Evolutionary conservation across 2,888 invertebrate species (phyloP), one percentile per base, ranked within the genome.

Genomic region (Limnephilus auricula): DNA sequence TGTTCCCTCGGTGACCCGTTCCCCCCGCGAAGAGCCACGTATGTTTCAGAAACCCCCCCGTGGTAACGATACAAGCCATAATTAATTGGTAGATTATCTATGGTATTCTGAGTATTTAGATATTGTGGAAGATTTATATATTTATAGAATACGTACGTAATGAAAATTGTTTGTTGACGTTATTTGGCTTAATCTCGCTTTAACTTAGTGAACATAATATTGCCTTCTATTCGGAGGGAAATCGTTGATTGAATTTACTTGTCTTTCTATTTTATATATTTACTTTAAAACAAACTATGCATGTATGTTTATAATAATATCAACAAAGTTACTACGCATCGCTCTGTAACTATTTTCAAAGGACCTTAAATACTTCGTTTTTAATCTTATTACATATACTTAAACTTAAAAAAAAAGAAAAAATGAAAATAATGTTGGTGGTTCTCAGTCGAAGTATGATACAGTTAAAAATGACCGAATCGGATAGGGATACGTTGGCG

Each of bases 1-100:
- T 82, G 31, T 32, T 80, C 34, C 34, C 82, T 82, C 15, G 82
- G 31, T 31, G 82, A 30, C 50, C 37, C 90, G 37, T 50, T 32
- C 84, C 79, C 40, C 87, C 82, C 18, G 65, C 65, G 10, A 25
- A 45, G 31, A 18, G 12, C 65, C 87, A 65, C 78, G 37, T 78
- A 78, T 78, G 65, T 10, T 65, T 31, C 31, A 88, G 78, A 88
- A 25, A 13, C 40, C 87, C 87, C 87, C 65, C 87, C 12, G 78
- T 25, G 87, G 87, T 78, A 32, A 78, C 87, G 78, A 31, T 89
- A 79, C 80, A 80, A 80, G 40, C 50, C 45, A 40, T 79, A 79
- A 89, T 89, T 89, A 89, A 89, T 89, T 89, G 40, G 89, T 31
- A 45, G 89, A 89, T 80, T 80, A 89, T 89, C 80, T 80, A 80